phyloP scores from a whole-genome alignment of 2,113 vertebrate species.

The human region DNA sequence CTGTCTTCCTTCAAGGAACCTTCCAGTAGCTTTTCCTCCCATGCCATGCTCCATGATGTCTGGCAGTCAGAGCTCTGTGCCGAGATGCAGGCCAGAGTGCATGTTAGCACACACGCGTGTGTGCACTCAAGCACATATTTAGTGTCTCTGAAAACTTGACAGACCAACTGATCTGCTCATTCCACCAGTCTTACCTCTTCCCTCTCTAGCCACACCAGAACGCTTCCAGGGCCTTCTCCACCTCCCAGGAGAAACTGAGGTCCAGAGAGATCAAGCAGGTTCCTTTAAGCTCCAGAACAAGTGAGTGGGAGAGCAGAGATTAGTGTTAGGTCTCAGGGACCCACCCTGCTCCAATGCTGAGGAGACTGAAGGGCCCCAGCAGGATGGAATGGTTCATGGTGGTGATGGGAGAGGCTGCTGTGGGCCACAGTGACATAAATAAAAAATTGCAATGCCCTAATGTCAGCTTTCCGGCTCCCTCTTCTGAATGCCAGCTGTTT shows the following conservation, averaged over 20 bases:
- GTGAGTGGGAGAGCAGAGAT: not conserved
- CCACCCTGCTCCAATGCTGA: not conserved
- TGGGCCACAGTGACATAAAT: not conserved
- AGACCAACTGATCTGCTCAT: not conserved
- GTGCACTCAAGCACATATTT: not conserved
- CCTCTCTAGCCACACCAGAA: not conserved
- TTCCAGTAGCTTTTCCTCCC: not conserved
- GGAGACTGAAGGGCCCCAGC: not conserved
- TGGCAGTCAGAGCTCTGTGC: not conserved
- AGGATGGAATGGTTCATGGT: not conserved
- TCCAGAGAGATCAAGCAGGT: not conserved
- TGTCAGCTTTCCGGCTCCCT: not conserved
- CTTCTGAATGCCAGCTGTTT: not conserved
- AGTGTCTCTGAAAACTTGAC: not conserved
- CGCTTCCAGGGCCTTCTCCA: not conserved
- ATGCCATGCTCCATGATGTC: accelerated
- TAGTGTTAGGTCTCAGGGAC: not conserved
- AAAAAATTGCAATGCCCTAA: not conserved
- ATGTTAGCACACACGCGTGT: accelerated
- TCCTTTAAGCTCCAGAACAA: not conserved
- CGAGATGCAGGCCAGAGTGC: accelerated
- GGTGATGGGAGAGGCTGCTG: not conserved
- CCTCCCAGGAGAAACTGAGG: not conserved
- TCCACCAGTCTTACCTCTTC: not conserved
- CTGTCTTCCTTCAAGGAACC: not conserved